phyloP scores from a whole-genome alignment of 2,888 invertebrate species.

The Erebia ligea region DNA sequence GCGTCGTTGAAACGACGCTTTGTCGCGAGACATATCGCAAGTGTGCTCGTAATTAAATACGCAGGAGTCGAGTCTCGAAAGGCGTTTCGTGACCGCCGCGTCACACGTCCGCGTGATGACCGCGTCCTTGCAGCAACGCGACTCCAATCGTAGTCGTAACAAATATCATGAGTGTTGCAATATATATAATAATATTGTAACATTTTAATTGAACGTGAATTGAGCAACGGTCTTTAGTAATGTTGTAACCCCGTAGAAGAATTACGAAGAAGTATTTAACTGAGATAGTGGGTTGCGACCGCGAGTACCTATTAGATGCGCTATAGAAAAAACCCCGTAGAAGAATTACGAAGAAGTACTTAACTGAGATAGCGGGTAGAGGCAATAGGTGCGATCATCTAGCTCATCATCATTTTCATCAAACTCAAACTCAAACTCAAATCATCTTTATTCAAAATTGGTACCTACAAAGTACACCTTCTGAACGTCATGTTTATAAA shows the following conservation, averaged over 20 bases:
- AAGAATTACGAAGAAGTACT: too few relatives aligned
- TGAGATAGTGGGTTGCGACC: too few relatives aligned
- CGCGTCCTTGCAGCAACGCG: conserved; percentile 59
- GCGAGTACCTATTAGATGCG: too few relatives aligned
- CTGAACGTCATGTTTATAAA: too few relatives aligned
- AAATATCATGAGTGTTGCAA: conserved; percentile 37
- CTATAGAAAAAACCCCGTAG: too few relatives aligned
- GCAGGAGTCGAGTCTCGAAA: conserved; percentile 48
- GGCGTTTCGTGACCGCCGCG: conserved; percentile 59
- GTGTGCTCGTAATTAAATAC: conserved; percentile 7
- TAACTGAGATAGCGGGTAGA: too few relatives aligned
- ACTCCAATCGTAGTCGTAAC: conserved; percentile 24
- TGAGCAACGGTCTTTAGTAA: conserved; percentile 22
- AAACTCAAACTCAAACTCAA: too few relatives aligned
- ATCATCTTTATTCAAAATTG: too few relatives aligned
- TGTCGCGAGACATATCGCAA: neutral
- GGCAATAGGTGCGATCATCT: too few relatives aligned
- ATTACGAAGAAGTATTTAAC: too few relatives aligned
- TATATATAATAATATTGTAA: conserved; percentile 42
- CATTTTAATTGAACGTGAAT: conserved; percentile 46
- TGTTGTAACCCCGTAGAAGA: neutral
- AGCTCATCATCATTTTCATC: too few relatives aligned
- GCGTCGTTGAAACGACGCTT: neutral
- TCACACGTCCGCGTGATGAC: conserved; percentile 67
- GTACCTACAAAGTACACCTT: too few relatives aligned